Percentiles rank a stretch among this genome's conserved stretches.
These are phyloP conservation scores for Acridotheres tristis DNA, from an alignment of 2,797 vertebrate species.

Conservation along the genomic window DNA sequence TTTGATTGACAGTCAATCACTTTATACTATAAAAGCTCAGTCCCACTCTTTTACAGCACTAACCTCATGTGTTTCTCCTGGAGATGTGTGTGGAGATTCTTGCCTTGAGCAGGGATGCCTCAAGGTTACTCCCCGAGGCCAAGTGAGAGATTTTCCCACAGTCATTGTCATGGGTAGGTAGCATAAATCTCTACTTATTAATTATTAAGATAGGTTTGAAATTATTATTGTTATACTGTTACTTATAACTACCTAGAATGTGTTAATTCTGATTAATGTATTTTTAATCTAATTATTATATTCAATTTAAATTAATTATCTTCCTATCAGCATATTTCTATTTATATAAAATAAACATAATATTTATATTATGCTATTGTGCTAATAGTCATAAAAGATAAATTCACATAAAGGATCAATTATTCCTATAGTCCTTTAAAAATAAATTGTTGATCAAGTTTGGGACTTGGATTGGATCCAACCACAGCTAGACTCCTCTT, in stretches of 20 bases:
- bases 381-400: neutral
- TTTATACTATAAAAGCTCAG: neutral
- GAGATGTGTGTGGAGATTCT: neutral
- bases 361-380: neutral
- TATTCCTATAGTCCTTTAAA: neutral
- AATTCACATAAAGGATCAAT: neutral
- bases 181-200: neutral
- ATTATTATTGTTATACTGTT: neutral
- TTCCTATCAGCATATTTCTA: neutral
- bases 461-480: neutral
- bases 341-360: neutral
- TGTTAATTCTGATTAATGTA: neutral
- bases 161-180: neutral
- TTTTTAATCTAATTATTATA: neutral
- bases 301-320: neutral
- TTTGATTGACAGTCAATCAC: neutral
- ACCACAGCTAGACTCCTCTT: neutral
- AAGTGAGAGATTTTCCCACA: neutral
- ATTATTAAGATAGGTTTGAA: neutral
- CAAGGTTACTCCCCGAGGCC: neutral
- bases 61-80: neutral
- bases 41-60: neutral
- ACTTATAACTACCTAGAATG: neutral
- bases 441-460: neutral
- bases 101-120: rapidly evolving